Percentiles rank a stretch among this genome's conserved stretches.
Conservation (phyloP, 2,797 vertebrate genomes). For the Myotis vivesi region DNA sequence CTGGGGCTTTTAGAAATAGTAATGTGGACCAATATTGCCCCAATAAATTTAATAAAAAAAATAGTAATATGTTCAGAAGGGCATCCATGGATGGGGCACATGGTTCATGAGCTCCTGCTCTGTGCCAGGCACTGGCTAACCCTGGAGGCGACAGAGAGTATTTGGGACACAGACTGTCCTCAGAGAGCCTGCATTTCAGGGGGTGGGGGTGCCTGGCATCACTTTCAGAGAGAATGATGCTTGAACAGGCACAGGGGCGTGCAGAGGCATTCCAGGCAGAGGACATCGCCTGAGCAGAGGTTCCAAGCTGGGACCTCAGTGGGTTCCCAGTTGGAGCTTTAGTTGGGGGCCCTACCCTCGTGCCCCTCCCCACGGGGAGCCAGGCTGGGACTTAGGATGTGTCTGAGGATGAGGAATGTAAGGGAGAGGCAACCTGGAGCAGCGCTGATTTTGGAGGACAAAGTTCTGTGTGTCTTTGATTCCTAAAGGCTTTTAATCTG, state of each 20-base stretch:
- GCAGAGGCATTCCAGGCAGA: background rate
- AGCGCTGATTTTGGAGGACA: background rate
- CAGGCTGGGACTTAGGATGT: background rate
- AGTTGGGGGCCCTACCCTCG: background rate
- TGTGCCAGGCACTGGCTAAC: background rate
- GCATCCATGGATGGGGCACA: background rate
- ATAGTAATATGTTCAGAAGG: background rate
- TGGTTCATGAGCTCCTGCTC: background rate
- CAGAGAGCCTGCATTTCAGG: background rate
- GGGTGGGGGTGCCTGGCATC: background rate
- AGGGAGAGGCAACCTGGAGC: background rate
- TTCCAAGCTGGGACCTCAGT: background rate
- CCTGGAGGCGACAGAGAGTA: background rate
- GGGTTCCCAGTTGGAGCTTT: background rate
- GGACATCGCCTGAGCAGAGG: background rate
- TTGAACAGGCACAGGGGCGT: background rate
- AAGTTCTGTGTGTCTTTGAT: conserved; percentile 34
- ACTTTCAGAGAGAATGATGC: background rate
- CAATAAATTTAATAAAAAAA: background rate
- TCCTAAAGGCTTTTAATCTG: conserved; percentile 44
- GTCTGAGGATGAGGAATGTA: background rate
- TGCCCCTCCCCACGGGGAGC: background rate
- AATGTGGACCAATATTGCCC: background rate
- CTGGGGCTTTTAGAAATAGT: background rate
- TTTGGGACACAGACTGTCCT: background rate